Conservation (phyloP, 2,797 vertebrate species). For the Poecilia picta region DNA sequence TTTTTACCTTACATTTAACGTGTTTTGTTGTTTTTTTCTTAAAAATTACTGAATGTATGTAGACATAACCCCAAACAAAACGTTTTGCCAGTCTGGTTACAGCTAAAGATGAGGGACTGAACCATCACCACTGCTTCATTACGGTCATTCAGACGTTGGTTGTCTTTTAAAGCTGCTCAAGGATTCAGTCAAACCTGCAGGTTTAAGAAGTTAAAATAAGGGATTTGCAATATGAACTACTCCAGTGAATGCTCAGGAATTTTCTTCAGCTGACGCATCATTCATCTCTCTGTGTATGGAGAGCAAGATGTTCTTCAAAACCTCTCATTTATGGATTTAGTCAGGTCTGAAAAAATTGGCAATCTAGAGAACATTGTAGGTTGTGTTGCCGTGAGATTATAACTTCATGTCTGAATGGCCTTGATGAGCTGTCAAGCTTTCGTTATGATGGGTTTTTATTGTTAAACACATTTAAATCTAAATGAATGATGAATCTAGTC, state of each 20-base stretch:
- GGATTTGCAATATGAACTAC: not conserved
- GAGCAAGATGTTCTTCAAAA: not conserved
- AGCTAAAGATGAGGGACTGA: not conserved
- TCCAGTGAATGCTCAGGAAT: not conserved
- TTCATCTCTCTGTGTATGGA: not conserved
- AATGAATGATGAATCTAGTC: not conserved
- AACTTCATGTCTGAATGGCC: not conserved
- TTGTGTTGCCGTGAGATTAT: not conserved
- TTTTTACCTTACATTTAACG: not conserved
- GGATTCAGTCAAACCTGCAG: not conserved
- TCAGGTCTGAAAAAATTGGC: not conserved
- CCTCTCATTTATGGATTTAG: not conserved
- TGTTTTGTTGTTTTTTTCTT: not conserved
- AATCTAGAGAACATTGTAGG: not conserved
- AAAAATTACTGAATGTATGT: conserved; percentile 10
- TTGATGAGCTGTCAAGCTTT: not conserved
- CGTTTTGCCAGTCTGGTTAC: not conserved
- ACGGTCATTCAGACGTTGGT: not conserved
- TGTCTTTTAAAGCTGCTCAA: not conserved
- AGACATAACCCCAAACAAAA: not conserved
- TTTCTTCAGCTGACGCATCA: not conserved
- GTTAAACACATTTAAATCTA: not conserved
- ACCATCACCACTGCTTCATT: not conserved
- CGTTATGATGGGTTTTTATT: not conserved
- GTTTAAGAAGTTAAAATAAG: not conserved